Percentiles rank a stretch among this genome's conserved stretches.
These are phyloP conservation scores for Anagrus nilaparvatae DNA, from an alignment of 1,140 invertebrate species.

Conservation along the genomic window DNA sequence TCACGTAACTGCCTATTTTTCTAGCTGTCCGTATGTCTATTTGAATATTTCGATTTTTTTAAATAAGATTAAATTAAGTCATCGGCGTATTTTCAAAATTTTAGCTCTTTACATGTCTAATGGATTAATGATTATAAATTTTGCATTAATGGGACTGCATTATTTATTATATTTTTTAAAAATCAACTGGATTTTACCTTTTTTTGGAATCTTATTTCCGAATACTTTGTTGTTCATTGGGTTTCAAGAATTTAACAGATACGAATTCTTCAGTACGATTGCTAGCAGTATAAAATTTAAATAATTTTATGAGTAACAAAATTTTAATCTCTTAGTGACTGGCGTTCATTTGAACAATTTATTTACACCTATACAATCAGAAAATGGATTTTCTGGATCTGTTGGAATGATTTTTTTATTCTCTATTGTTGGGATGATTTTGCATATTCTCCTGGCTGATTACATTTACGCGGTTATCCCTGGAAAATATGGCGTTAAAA, in stretches of 20 bases:
- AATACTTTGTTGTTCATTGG: conserved; percentile 20
- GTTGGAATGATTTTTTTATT: conserved; percentile 41
- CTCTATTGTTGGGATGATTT: conserved; percentile 35
- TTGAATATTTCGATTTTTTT: no score
- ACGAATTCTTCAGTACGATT: conserved; percentile 20
- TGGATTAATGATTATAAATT: no score
- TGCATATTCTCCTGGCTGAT: conserved; percentile 40
- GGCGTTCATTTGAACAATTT: conserved; percentile 50
- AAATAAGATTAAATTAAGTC: conserved; percentile 13
- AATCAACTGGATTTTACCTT: conserved; percentile 12
- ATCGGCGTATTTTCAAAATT: no score
- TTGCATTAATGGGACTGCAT: no score
- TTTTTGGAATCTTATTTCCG: conserved; percentile 22
- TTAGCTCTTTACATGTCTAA: no score
- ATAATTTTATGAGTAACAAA: not conserved
- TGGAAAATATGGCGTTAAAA: conserved; percentile 42
- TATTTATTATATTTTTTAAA: not conserved
- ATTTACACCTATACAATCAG: conserved; percentile 36
- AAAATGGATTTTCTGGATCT: conserved; percentile 40
- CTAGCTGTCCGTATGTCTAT: no score
- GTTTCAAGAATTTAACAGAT: conserved; percentile 21
- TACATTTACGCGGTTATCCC: conserved; percentile 46
- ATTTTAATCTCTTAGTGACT: conserved; percentile 37
- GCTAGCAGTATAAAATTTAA: no score
- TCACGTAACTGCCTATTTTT: conserved; percentile 32